Conservation (phyloP, 2,113 vertebrate genomes). For the Centropus unirufus region DNA sequence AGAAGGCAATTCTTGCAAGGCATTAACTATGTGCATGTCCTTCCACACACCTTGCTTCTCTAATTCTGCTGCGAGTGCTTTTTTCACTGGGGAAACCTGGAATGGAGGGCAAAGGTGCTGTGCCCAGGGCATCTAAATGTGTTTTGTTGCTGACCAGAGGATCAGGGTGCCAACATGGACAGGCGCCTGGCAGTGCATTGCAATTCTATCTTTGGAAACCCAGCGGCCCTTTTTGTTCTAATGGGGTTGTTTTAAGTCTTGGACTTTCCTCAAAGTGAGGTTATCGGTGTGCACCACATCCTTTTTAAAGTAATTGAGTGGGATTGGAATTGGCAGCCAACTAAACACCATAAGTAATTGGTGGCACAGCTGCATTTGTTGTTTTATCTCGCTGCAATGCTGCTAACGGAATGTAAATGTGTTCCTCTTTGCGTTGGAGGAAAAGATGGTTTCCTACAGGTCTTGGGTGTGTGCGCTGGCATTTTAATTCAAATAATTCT, state of each 20-base stretch:
- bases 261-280: background rate
- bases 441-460: background rate
- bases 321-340: background rate
- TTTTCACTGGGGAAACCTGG: background rate
- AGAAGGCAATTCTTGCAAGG: background rate
- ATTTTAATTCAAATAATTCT: background rate
- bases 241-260: background rate
- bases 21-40: background rate
- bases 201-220: background rate
- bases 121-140: background rate
- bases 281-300: background rate
- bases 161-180: background rate
- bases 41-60: conserved; percentile 3
- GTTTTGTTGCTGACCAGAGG: background rate
- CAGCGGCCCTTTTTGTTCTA: background rate
- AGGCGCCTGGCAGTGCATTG: background rate
- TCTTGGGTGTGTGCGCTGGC: rapidly evolving
- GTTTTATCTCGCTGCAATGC: background rate
- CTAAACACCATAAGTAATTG: background rate
- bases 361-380: background rate
- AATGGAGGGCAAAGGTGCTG: background rate
- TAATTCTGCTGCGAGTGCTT: conserved; percentile 19
- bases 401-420: background rate
- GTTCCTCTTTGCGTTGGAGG: background rate
- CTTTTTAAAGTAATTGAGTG: background rate